phyloP scores from a whole-genome alignment of 2,888 invertebrate species.

The Mesorhabditis spiculigera region DNA sequence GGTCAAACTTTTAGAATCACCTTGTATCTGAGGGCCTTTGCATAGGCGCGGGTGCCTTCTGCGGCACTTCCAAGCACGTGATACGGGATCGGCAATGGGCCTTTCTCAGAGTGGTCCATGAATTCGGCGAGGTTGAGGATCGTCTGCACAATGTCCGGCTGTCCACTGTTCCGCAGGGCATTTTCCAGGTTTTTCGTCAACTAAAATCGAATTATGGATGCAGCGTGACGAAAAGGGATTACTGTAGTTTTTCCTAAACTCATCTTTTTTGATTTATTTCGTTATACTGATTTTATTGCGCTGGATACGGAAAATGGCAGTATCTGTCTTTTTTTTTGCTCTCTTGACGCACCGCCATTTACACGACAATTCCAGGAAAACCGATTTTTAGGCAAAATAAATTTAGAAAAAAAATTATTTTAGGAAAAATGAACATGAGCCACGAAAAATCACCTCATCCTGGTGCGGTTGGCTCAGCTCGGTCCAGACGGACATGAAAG shows the following conservation, averaged over 20 bases:
- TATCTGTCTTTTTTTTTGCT: no score
- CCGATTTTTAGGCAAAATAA: background rate
- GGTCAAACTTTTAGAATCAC: no score
- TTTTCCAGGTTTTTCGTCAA: conserved; percentile 60
- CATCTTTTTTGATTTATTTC: conserved; percentile 60
- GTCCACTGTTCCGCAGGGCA: conserved; percentile 73
- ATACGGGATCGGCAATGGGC: conserved; percentile 83
- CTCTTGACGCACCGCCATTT: no score
- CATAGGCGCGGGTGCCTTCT: conserved; percentile 83
- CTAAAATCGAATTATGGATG: no score
- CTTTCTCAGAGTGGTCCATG: conserved; percentile 96
- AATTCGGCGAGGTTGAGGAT: conserved; percentile 90
- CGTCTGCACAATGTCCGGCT: conserved; percentile 50
- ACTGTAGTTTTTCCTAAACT: background rate
- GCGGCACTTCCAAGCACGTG: conserved; percentile 85
- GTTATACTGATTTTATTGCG: background rate
- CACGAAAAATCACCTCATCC: conserved; percentile 77
- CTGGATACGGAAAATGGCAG: background rate
- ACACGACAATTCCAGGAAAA: no score
- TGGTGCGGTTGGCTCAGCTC: conserved; percentile 80
- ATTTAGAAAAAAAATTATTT: background rate
- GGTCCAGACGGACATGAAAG: conserved; percentile 98
- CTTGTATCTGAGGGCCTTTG: conserved; percentile 76
- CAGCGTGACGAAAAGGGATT: no score
- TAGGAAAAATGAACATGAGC: no score